A percentile compares a stretch with the other conserved stretches of the same genome.
Conservation (phyloP, 2,113 vertebrate species). For the Pluvianellus socialis region DNA sequence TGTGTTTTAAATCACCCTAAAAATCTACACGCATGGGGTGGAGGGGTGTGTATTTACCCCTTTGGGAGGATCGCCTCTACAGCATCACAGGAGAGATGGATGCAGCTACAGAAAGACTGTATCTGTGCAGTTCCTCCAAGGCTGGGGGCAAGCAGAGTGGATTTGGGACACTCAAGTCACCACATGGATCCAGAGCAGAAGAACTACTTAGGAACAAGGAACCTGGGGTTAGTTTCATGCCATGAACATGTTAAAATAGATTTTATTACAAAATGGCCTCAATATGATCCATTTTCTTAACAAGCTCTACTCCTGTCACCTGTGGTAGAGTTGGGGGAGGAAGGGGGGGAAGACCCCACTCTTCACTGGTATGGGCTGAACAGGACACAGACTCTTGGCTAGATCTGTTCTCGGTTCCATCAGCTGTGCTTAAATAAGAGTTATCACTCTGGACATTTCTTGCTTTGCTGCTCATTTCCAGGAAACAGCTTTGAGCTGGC, state of each 20-base stretch:
- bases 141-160: fast-evolving
- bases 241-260: background rate
- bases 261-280: background rate
- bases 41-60: background rate
- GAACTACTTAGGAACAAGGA: background rate
- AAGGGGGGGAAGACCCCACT: background rate
- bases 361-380: fast-evolving
- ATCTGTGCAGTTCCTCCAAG: background rate
- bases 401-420: background rate
- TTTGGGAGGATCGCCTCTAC: background rate
- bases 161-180: background rate
- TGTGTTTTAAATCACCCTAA: background rate
- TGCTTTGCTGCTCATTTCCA: background rate
- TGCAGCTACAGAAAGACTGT: background rate
- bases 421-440: background rate
- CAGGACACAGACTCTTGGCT: background rate
- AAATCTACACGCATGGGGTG: background rate
- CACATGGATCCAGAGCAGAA: background rate
- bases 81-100: background rate
- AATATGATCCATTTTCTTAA: background rate
- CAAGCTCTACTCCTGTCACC: background rate
- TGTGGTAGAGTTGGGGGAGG: background rate
- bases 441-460: background rate
- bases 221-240: background rate
- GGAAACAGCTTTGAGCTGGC: background rate